Conservation (phyloP, 1,140 invertebrate genomes). For the Agraylea sexmaculata region DNA sequence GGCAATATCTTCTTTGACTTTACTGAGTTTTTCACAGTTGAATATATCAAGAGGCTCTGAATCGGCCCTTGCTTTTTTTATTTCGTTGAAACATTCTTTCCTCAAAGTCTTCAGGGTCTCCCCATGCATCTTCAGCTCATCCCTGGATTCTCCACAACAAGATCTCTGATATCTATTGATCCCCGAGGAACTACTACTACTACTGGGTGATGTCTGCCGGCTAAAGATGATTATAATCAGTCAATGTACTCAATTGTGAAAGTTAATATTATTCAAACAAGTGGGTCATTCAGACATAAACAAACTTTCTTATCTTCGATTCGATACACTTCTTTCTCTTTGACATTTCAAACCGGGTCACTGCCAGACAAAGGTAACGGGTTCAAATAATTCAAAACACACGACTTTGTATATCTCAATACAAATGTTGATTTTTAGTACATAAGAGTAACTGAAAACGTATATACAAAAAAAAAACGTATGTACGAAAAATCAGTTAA, state of each 20-base stretch:
- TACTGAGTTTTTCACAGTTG: slow-evolving; percentile 16
- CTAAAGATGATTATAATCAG: neutral
- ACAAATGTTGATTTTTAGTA: no score
- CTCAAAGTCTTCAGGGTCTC: slow-evolving; percentile 18
- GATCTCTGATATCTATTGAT: slow-evolving; percentile 15
- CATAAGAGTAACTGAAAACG: no score
- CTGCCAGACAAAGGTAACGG: no score
- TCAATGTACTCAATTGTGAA: neutral
- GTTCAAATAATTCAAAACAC: no score
- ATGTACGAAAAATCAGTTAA: no score
- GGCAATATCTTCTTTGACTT: slow-evolving; percentile 15
- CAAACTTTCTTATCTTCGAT: neutral
- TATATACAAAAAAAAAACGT: no score
- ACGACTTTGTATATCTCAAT: no score
- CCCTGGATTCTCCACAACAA: slow-evolving; percentile 18
- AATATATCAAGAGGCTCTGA: slow-evolving; percentile 14
- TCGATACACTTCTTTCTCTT: neutral
- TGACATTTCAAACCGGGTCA: no score
- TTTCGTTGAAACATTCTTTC: slow-evolving; percentile 17
- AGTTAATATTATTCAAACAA: neutral
- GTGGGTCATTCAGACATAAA: neutral
- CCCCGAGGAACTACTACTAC: neutral
- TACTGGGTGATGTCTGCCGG: neutral
- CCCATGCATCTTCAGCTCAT: slow-evolving; percentile 21
- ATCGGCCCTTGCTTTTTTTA: slow-evolving; percentile 9